These are phyloP conservation scores for Mormyrus iriodes DNA, from an alignment of 2,113 vertebrate genomes.

Conservation along the genomic window DNA sequence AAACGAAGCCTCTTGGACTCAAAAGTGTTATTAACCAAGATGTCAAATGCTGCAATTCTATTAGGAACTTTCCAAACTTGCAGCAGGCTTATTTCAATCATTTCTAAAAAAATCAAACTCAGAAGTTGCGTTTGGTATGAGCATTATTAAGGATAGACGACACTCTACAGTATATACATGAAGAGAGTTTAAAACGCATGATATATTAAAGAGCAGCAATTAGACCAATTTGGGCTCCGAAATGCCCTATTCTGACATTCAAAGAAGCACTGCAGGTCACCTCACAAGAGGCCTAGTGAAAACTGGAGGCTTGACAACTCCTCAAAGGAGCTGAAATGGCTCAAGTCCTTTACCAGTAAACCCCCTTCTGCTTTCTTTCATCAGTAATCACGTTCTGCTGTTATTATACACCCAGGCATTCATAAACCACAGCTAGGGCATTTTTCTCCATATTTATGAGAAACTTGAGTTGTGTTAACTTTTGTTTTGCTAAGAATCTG, in stretches of 20 bases:
- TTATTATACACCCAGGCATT: not conserved
- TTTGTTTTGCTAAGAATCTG: not conserved
- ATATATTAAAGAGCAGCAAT: conserved; percentile 1
- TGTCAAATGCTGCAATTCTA: not conserved
- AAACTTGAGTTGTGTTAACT: not conserved
- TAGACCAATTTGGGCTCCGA: not conserved
- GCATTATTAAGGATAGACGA: not conserved
- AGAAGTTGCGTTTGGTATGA: not conserved
- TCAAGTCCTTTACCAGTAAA: not conserved
- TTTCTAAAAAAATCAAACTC: not conserved
- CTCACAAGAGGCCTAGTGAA: not conserved
- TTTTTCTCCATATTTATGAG: not conserved
- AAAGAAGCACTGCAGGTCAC: not conserved
- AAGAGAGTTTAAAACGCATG: not conserved
- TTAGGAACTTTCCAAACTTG: not conserved
- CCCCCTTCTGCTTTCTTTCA: not conserved
- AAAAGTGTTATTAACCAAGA: not conserved
- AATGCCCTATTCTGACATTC: not conserved
- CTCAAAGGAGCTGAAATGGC: not conserved
- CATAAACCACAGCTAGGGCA: not conserved
- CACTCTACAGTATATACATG: not conserved
- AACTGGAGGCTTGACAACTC: not conserved
- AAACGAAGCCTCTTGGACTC: conserved; percentile 3
- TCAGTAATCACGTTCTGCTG: not conserved
- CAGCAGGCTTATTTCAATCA: not conserved